Base-by-base conservation (phyloP, 2,797 vertebrate genomes). In the Pseudochirops cupreus region DNA sequence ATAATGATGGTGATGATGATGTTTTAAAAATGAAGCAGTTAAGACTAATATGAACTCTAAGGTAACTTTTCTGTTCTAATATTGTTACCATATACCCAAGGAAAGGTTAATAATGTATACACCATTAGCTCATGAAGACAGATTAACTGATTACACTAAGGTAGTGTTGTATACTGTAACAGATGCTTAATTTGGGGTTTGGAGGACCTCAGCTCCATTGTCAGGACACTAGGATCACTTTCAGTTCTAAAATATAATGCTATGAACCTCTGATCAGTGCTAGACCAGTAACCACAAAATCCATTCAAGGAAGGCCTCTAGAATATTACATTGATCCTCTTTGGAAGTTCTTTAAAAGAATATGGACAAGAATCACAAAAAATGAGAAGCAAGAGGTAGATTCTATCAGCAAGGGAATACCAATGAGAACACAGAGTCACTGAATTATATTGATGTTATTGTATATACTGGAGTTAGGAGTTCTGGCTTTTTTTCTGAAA, bases 401-500 rank as follows among this genome's bases (percentile, higher is more conserved):
- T 67, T 67, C 3, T 11, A 67, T 33, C 33, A 67, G 33, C 5
- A 1, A 67, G 31, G 31, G 62, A n/a, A 67, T 67, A 67, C n/a
- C 14, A n/a, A 7, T 67, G 14, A n/a, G 62, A 67, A 14, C 33
- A 62, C 31, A 62, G 29, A 59, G 29, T 14, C 29, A 33, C 31
- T 62, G 11, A 62, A 62, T 62, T 62, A 62, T 1, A 62, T 13
- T 62, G 31, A 62, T 59, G 31, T 97, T 94, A 94, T 39, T 91
- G 5, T 29, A 92, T 87, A 89, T n/a, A 9, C 58, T 58, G 74
- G 95, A 94, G 54, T 93, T 90, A 92, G 53, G 67, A 91, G 13
- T 57, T 55, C 1, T 21, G 93, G 56, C 74, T 28, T 4, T 74
- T 54, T 97, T 58, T 94, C 94, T 91, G 53, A 57, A 91, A 91